A percentile compares a stretch with the other conserved stretches of the same genome.
These are phyloP conservation scores for Chloroclystis v-ata DNA, from an alignment of 2,888 invertebrate genomes.

Conservation along the genomic window DNA sequence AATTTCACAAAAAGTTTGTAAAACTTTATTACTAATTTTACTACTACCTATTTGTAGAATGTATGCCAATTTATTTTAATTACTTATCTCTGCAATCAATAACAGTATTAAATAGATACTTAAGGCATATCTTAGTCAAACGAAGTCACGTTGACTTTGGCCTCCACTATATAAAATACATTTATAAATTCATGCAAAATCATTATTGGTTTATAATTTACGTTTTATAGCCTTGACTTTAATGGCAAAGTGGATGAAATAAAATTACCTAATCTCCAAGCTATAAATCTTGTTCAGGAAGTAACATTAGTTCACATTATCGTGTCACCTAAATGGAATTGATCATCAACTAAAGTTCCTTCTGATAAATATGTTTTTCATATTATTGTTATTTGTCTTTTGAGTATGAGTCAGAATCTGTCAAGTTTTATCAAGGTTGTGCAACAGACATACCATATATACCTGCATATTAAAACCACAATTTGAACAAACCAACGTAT, in stretches of 20 bases:
- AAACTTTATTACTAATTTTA: too few species aligned
- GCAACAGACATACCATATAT: neutral
- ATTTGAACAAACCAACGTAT: constrained; percentile 1
- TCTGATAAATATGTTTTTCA: neutral
- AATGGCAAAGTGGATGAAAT: constrained; percentile 9
- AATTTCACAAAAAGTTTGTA: too few species aligned
- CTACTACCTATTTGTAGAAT: too few species aligned
- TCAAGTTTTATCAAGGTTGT: neutral
- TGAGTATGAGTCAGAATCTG: neutral
- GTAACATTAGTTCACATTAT: constrained; percentile 9
- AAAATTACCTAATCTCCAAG: constrained; percentile 10
- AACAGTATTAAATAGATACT: too few species aligned
- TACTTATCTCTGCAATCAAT: too few species aligned
- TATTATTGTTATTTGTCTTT: neutral
- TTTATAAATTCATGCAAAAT: constrained; percentile 10
- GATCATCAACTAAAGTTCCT: constrained; percentile 3
- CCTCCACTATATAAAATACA: neutral
- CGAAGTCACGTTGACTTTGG: constrained; percentile 5
- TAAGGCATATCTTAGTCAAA: neutral
- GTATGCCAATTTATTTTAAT: too few species aligned
- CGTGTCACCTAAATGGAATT: constrained; percentile 10
- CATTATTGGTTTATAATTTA: constrained; percentile 14
- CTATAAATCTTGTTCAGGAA: constrained; percentile 20
- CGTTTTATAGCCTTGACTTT: constrained; percentile 12
- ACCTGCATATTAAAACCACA: neutral